phyloP scores from a whole-genome alignment of 2,797 vertebrate genomes.

The Megalops cyprinoides region DNA sequence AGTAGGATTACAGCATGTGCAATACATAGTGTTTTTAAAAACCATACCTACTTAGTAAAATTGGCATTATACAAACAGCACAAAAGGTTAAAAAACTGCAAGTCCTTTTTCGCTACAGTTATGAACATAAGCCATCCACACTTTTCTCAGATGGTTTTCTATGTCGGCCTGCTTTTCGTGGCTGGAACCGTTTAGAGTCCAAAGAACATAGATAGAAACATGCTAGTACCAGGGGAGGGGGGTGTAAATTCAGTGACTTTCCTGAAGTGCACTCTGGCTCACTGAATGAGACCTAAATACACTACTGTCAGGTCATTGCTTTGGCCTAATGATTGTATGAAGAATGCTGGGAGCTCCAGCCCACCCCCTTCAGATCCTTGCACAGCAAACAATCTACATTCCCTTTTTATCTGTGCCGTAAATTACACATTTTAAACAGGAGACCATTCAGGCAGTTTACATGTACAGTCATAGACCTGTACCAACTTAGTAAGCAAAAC shows the following conservation, averaged over 20 bases:
- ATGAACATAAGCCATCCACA: background rate
- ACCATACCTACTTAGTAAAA: constrained; percentile 51
- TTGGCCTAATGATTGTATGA: background rate
- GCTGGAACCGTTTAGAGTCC: background rate
- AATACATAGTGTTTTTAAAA: constrained; percentile 51
- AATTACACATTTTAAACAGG: background rate
- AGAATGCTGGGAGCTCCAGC: too few species aligned
- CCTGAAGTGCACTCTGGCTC: background rate
- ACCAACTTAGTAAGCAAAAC: too few species aligned
- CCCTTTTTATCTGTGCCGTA: background rate
- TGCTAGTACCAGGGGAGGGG: too few species aligned
- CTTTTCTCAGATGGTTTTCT: background rate
- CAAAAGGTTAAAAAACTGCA: constrained; percentile 61
- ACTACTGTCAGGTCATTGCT: background rate
- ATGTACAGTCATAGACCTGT: background rate
- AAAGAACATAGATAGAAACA: background rate
- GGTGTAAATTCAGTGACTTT: background rate
- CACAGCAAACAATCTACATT: background rate
- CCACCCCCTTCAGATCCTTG: too few species aligned
- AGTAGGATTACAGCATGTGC: constrained; percentile 47
- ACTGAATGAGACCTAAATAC: background rate
- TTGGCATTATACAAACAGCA: constrained; percentile 62
- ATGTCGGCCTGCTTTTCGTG: background rate
- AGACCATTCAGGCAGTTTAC: background rate
- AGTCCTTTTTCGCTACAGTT: background rate